Evolutionary conservation across 2,113 vertebrate species (phyloP).

Genomic region (Girardinichthys multiradiatus): DNA sequence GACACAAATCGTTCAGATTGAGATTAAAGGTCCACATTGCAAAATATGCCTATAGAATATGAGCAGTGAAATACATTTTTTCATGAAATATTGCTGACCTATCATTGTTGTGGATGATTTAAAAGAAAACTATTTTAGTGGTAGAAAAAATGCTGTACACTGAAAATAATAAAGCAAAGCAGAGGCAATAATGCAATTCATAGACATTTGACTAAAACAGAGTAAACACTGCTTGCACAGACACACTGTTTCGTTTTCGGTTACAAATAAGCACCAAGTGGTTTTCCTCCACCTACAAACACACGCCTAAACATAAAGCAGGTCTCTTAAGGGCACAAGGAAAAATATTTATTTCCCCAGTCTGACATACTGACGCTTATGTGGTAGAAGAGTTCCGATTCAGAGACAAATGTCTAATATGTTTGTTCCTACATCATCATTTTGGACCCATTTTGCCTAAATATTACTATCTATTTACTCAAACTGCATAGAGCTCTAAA

Average conservation of each 20-base stretch:
- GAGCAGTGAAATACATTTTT: background rate
- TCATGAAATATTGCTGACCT: too few species aligned
- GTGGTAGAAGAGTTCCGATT: background rate
- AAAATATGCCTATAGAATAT: too few species aligned
- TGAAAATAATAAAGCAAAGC: too few species aligned
- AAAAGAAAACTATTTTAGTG: too few species aligned
- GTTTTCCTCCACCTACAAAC: background rate
- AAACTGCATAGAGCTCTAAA: background rate
- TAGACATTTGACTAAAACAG: too few species aligned
- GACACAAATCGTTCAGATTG: background rate
- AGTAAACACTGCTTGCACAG: too few species aligned
- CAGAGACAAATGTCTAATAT: background rate
- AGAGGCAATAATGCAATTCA: too few species aligned
- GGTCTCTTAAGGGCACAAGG: background rate
- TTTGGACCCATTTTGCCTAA: background rate
- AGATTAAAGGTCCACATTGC: too few species aligned
- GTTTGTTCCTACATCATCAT: background rate
- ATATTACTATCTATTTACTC: background rate
- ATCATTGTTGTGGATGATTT: too few species aligned
- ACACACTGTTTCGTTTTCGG: too few species aligned
- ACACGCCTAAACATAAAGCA: background rate
- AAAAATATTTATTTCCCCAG: background rate
- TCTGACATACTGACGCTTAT: background rate
- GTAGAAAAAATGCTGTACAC: too few species aligned
- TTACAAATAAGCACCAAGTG: background rate